These are phyloP conservation scores for Pycnomerus fuliginosus DNA, from an alignment of 2,888 invertebrate species.

Conservation along the genomic window DNA sequence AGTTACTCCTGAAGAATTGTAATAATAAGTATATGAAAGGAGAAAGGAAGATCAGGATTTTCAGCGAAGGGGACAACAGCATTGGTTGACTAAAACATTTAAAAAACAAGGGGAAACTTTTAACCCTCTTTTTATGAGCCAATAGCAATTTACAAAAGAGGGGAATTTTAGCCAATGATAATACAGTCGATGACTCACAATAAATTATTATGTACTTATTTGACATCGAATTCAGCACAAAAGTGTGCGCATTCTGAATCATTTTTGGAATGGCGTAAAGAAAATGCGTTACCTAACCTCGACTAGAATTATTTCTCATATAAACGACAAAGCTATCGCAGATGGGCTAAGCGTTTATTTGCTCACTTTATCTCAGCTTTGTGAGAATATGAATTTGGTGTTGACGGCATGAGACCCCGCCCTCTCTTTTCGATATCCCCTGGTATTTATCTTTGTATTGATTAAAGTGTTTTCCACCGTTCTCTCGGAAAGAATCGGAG, in stretches of 20 bases:
- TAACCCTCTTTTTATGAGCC: slow-evolving; percentile 44
- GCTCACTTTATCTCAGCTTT: too few species aligned
- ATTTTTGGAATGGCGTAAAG: too few species aligned
- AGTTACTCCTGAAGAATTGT: too few species aligned
- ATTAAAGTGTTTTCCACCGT: slow-evolving; percentile 19
- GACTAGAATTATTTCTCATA: too few species aligned
- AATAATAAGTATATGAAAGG: too few species aligned
- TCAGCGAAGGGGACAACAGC: slow-evolving; percentile 27
- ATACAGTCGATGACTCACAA: slow-evolving; percentile 37
- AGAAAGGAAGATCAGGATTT: too few species aligned
- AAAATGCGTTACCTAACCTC: too few species aligned
- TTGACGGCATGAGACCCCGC: slow-evolving; percentile 20
- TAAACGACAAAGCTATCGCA: too few species aligned
- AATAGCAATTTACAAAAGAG: slow-evolving; percentile 42
- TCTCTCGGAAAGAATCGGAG: slow-evolving; percentile 10
- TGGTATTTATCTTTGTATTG: slow-evolving; percentile 22
- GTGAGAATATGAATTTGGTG: slow-evolving; percentile 22
- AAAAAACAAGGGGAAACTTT: slow-evolving; percentile 46
- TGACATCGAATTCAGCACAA: too few species aligned
- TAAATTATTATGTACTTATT: slow-evolving; percentile 40
- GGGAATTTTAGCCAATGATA: slow-evolving; percentile 40
- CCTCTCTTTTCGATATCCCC: slow-evolving; percentile 19
- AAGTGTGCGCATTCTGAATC: too few species aligned
- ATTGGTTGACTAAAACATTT: slow-evolving; percentile 46
- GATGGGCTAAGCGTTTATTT: too few species aligned